These are phyloP conservation scores for Lepidocolaptes lacrymiger DNA, from an alignment of 2,797 vertebrate species.

Conservation along the genomic window DNA sequence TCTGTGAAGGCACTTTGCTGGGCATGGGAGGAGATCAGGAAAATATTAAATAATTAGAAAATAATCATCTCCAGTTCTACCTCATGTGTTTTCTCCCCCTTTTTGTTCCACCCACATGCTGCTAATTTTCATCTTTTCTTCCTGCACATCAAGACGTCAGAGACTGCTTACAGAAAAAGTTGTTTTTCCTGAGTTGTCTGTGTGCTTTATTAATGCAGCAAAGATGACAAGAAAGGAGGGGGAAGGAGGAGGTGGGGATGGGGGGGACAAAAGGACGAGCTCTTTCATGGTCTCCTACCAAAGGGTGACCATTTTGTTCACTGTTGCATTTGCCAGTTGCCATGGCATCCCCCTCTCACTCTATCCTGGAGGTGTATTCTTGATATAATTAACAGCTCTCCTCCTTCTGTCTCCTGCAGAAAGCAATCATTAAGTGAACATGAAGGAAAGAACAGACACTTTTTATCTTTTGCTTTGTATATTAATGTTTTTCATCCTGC, in stretches of 20 bases:
- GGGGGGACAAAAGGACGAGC: background rate
- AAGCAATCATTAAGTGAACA: conserved; percentile 64
- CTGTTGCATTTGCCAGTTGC: conserved; percentile 78
- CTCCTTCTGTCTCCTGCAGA: conserved; percentile 56
- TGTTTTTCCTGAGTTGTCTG: conserved; percentile 59
- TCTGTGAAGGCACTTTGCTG: conserved; percentile 1
- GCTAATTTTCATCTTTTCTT: conserved; percentile 69
- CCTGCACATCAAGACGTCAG: conserved; percentile 64
- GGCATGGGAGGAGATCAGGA: background rate
- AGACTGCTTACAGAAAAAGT: conserved; percentile 55
- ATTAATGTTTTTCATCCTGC: background rate
- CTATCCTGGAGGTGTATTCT: conserved; percentile 68
- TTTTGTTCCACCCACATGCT: conserved; percentile 68
- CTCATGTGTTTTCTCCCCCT: conserved; percentile 6
- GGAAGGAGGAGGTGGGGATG: conserved; percentile 19
- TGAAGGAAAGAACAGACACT: conserved; percentile 28
- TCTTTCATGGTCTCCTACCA: conserved; percentile 42
- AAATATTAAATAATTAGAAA: conserved; percentile 68
- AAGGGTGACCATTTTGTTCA: conserved; percentile 62
- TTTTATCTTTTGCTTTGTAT: background rate
- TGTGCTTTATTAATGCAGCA: conserved; percentile 53
- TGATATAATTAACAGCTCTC: conserved; percentile 80
- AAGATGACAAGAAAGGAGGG: background rate
- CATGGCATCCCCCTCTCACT: conserved; percentile 80
- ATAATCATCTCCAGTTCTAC: conserved; percentile 43